Evolutionary conservation across 2,113 vertebrate genomes (phyloP), one percentile per base, ranked within the genome.

Genomic region (Cnemophilus loriae): DNA sequence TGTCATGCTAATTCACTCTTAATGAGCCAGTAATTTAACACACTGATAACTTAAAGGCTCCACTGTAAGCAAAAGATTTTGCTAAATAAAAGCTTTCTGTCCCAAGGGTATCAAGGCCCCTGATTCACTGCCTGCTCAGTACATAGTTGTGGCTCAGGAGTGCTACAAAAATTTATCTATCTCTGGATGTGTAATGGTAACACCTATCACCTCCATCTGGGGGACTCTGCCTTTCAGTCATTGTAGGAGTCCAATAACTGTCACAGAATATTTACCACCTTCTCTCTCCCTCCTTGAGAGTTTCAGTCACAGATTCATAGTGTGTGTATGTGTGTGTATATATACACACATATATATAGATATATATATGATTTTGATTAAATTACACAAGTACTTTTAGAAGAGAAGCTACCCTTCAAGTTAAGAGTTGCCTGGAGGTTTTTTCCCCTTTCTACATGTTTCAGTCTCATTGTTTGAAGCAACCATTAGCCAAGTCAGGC

Each of bases 321-420:
- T 20, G 32, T 32, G 30, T 12, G 3, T 20, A 2, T 24, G 7
- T 56, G 9, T 55, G 5, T 9, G 1, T 49, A 0, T 24, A 18
- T 20, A 15, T 16, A 10, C 30, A 18, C 6, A 27, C 13, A 17
- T 4, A 65, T 10, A 42, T 6, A 24, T 9, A n/a, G 18, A 42
- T 3, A 44, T 1, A 64, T 24, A 42, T 10, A 64, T 8, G 12
- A 39, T 56, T 85, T 86, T 83, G n/a, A 69, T 42, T 16, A 71
- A 57, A n/a, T 84, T 84, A 41, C 69, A 26, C 32, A 33, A 84
- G 17, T 24, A 46, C 27, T 78, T 84, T 21, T 44, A 26, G 37
- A 91, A 82, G 37, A 71, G 52, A 78, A 80, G 16, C 18, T 56
- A 57, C 19, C 24, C 19, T 44, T 30, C 16, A 80, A 50, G 13